phyloP scores from a whole-genome alignment of 64 coral and sea anemone genomes.

The Dendrophyllia cribrosa region DNA sequence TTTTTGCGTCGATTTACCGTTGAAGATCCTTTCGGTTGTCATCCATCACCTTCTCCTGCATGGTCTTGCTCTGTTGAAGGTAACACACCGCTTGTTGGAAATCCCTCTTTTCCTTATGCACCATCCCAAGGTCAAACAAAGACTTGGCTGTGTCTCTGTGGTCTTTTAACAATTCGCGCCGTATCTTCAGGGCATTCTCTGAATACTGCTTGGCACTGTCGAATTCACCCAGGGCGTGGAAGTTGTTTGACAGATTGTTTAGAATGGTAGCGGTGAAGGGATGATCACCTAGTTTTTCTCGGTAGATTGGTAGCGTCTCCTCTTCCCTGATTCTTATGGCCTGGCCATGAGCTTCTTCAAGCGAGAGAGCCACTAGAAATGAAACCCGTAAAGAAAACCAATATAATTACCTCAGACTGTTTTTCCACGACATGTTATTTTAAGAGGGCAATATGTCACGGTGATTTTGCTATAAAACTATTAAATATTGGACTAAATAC shows the following conservation, averaged over 20 bases:
- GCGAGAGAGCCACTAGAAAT: not conserved
- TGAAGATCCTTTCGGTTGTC: not conserved
- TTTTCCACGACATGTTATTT: no score
- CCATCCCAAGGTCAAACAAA: conserved; percentile 53
- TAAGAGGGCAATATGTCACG: no score
- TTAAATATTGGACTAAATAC: no score
- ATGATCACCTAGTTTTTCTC: conserved; percentile 54
- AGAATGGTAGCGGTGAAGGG: conserved; percentile 77
- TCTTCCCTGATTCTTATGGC: conserved; percentile 42
- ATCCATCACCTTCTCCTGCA: conserved; percentile 50
- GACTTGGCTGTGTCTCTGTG: conserved; percentile 57
- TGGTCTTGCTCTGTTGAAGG: conserved; percentile 19
- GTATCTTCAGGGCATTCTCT: not conserved
- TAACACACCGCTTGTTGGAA: not conserved
- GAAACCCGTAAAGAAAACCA: not conserved
- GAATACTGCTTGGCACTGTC: not conserved
- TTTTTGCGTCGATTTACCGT: not conserved
- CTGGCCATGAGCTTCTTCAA: not conserved
- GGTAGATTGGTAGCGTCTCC: conserved; percentile 46
- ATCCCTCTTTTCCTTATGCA: not conserved
- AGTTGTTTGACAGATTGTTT: conserved; percentile 48
- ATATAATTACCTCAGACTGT: no score
- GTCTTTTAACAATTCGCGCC: conserved; percentile 11
- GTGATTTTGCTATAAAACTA: no score
- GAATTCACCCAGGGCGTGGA: conserved; percentile 18